Base-by-base conservation (phyloP, 2,888 invertebrate genomes). In the Allolobophora icterica region DNA sequence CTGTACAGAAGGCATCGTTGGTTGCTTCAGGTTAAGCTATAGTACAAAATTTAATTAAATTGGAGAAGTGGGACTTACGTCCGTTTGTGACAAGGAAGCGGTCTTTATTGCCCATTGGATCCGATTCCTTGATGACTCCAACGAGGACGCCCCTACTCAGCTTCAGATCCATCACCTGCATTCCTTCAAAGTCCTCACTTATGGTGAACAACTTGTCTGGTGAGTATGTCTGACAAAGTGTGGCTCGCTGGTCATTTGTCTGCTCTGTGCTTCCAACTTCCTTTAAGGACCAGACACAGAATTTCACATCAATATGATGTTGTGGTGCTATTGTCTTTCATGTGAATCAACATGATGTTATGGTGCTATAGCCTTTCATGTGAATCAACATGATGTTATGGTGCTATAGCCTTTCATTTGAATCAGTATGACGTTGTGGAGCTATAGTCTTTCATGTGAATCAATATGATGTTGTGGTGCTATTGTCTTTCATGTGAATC, bases 21-120 rank as follows among this genome's bases (percentile, higher is more conserved):
- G 13, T n/a, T 71, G n/a, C 8, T n/a, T 71, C 71, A 71, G n/a
- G 71, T n/a, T 8, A 71, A 71, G 4, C 71, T 17, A 21, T 13
- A 71, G 71, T 71, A n/a, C 30, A 71, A n/a, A 71, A n/a, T 6
- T 71, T 11, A 0, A 30, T n/a, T 71, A n/a, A 30, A 11, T 30
- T 17, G 58, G 58, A 5, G 71, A n/a, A 34, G 21, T 1, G 11
- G 3, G 33, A 92, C 93, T 94, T 93, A 94, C 96, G 95, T 93
- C 96, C 96, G 94, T 96, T 96, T 93, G 96, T 96, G 35, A 96
- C 96, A 93, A 96, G 96, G 96, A 96, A 97, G 83, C 96, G 94
- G 0, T 95, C 94, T 58, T 95, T 94, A 93, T 96, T 95, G 13
- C 96, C 96, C 96, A 96, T 96, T 0, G 96, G 96, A 94, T 96